Percentiles rank a stretch among this genome's conserved stretches.
These are phyloP conservation scores for Carpatolechia fugitivella DNA, from an alignment of 2,888 invertebrate genomes.

Conservation along the genomic window DNA sequence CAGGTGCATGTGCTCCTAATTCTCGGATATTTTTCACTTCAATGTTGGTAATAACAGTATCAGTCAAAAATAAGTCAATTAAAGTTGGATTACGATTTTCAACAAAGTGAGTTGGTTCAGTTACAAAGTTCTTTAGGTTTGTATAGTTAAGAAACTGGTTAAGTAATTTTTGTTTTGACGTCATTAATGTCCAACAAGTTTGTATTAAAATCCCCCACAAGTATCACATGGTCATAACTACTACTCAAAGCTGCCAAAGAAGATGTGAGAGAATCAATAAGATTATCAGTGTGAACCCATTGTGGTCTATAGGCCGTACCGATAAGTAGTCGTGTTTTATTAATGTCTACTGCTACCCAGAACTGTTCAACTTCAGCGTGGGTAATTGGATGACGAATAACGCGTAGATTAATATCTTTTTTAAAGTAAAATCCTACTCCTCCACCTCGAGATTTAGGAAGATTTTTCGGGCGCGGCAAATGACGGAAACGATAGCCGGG, in stretches of 20 bases:
- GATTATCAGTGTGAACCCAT: not conserved
- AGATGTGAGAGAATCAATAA: too few relatives aligned
- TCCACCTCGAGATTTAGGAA: not conserved
- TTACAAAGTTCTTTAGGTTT: not conserved
- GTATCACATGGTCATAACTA: not conserved
- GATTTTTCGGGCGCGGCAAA: not conserved
- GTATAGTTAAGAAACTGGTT: not conserved
- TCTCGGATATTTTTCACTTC: not conserved
- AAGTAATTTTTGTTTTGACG: not conserved
- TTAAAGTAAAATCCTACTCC: constrained; percentile 9
- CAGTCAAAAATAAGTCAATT: constrained; percentile 1
- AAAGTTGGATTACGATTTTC: not conserved
- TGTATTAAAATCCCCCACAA: not conserved
- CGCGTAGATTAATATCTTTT: not conserved
- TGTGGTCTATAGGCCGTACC: constrained; percentile 14
- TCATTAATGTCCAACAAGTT: not conserved
- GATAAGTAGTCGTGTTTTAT: not conserved
- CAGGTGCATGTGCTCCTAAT: constrained; percentile 3
- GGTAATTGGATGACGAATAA: not conserved
- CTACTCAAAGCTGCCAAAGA: not conserved
- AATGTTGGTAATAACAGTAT: not conserved
- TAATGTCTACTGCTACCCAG: not conserved
- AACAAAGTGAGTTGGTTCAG: constrained; percentile 6
- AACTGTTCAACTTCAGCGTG: constrained; percentile 9
- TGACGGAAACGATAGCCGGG: not conserved